Evolutionary conservation across 2,113 vertebrate genomes (phyloP).

Genomic region (Lethenteron reissneri): DNA sequence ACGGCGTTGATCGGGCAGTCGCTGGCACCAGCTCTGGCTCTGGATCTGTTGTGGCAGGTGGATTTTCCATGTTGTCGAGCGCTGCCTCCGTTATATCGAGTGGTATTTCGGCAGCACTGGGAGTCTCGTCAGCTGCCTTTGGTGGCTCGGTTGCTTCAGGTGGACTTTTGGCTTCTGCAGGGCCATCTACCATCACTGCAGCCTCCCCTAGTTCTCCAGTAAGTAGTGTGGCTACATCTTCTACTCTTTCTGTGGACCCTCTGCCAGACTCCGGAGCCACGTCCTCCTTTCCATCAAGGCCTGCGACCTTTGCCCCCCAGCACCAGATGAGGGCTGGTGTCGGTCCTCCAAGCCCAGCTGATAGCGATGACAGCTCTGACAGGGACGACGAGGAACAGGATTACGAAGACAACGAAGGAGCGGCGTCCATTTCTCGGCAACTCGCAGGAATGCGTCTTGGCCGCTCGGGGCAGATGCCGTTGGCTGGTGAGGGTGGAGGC

Average conservation of each 20-base stretch:
- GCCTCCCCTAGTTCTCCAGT: too few relatives aligned
- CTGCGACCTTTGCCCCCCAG: constrained; percentile 4
- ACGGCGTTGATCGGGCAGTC: constrained; percentile 42
- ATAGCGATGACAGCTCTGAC: constrained; percentile 34
- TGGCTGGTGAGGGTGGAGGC: constrained; percentile 24
- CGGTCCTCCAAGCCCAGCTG: constrained; percentile 43
- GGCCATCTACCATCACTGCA: too few relatives aligned
- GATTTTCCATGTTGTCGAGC: background rate
- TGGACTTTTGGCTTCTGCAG: too few relatives aligned
- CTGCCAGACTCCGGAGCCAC: too few relatives aligned
- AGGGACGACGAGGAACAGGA: constrained; percentile 17
- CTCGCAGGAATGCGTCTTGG: constrained; percentile 22
- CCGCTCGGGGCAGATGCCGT: constrained; percentile 26
- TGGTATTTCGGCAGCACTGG: too few relatives aligned
- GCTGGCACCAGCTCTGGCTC: constrained; percentile 19
- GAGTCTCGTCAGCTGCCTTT: too few relatives aligned
- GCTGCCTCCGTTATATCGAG: background rate
- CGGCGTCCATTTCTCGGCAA: constrained; percentile 35
- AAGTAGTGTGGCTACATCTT: too few relatives aligned
- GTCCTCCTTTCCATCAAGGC: background rate
- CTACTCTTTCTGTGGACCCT: too few relatives aligned
- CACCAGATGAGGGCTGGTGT: constrained; percentile 19
- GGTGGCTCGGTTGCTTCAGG: too few relatives aligned
- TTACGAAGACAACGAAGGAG: background rate
- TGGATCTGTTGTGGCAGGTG: constrained; percentile 11